Percentiles rank a stretch among this genome's conserved stretches.
phyloP scores from a whole-genome alignment of 2,888 invertebrate species.

The Piscicola geometra region DNA sequence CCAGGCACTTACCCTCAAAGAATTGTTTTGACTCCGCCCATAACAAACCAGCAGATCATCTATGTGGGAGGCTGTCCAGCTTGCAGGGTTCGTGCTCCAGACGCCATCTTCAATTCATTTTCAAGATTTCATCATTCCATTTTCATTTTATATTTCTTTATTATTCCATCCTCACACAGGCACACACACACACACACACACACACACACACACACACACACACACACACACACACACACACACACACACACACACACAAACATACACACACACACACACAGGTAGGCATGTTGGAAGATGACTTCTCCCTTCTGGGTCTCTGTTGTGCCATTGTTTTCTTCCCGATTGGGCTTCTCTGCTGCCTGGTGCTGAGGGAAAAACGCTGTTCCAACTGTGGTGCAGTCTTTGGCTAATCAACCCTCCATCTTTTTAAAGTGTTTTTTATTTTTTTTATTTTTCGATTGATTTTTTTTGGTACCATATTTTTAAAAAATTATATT shows the following conservation, averaged over 20 bases:
- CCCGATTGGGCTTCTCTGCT: conserved; percentile 80
- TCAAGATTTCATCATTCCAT: too few relatives aligned
- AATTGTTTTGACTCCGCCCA: conserved; percentile 12
- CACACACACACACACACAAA: too few relatives aligned
- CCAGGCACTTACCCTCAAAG: conserved; percentile 25
- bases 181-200: background rate
- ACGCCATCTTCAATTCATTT: background rate
- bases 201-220: background rate
- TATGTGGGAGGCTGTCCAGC: conserved; percentile 82
- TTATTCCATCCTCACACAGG: background rate
- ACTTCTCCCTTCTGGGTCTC: conserved; percentile 77
- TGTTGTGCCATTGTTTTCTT: conserved; percentile 80
- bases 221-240: background rate
- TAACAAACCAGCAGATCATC: conserved; percentile 61
- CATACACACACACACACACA: too few relatives aligned
- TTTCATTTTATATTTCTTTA: too few relatives aligned
- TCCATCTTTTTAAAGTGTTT: background rate
- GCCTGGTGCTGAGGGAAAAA: conserved; percentile 74
- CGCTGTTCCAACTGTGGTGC: conserved; percentile 83
- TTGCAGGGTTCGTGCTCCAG: conserved; percentile 64
- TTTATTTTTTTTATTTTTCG: background rate
- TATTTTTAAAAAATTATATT: too few relatives aligned
- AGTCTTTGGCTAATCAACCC: conserved; percentile 36
- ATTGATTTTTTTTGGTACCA: background rate
- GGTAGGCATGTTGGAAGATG: conserved; percentile 78